A percentile compares a stretch with the other conserved stretches of the same genome.
Evolutionary conservation across 2,113 vertebrate genomes (phyloP).

Genomic region (Rana temporaria): DNA sequence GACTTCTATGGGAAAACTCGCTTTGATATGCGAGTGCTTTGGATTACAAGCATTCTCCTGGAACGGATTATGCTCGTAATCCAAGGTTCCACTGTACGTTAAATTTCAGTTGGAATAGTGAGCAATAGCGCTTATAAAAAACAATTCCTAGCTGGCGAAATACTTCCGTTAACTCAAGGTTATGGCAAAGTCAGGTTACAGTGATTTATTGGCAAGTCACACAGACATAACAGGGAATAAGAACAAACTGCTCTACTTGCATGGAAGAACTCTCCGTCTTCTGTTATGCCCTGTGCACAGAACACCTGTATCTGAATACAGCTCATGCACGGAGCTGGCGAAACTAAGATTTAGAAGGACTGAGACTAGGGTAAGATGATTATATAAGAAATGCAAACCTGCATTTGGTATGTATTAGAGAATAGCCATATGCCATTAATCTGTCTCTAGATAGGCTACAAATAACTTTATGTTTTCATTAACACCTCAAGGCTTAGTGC

Average conservation of each 20-base stretch:
- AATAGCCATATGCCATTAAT: conserved; percentile 7
- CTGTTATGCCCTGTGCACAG: background rate
- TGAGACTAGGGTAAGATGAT: conserved; percentile 14
- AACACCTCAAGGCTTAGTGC: background rate
- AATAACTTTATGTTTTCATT: conserved; percentile 31
- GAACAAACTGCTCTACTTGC: background rate
- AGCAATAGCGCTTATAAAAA: background rate
- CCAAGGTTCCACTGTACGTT: too few species aligned
- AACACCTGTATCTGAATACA: conserved; percentile 5
- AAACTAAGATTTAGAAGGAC: background rate
- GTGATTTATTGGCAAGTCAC: conserved; percentile 6
- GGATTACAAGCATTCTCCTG: too few species aligned
- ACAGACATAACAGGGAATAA: background rate
- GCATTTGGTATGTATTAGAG: conserved; percentile 19
- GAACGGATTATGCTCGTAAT: too few species aligned
- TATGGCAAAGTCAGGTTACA: background rate
- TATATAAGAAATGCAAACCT: background rate
- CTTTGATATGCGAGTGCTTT: too few species aligned
- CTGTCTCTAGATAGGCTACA: conserved; percentile 35
- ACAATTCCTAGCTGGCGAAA: background rate
- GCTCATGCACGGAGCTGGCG: background rate
- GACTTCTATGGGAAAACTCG: too few species aligned
- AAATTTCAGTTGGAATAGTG: too few species aligned
- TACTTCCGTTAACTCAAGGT: background rate
- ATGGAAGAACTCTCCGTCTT: background rate